Percentiles rank a stretch among this genome's conserved stretches.
Conservation (phyloP, 2,797 vertebrate genomes). For the Moxostoma hubbsi region DNA sequence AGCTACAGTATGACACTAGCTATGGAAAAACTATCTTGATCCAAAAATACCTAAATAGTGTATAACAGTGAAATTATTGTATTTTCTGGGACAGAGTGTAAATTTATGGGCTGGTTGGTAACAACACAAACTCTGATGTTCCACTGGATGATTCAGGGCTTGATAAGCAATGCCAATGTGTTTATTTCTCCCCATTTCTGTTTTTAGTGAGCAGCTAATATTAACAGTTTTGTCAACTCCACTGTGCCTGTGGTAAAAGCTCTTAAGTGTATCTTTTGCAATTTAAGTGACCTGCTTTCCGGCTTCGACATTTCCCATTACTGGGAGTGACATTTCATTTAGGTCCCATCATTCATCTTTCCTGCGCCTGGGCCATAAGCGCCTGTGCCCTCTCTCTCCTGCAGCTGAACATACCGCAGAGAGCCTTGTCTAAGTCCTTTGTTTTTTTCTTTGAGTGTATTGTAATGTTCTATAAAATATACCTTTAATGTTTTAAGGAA, state of each 20-base stretch:
- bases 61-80: neutral
- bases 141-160: constrained; percentile 36
- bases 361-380: constrained; percentile 49
- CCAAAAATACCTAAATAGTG: neutral
- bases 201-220: constrained; percentile 71
- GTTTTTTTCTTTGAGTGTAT: neutral
- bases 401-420: constrained; percentile 17
- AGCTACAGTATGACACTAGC: neutral
- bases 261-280: constrained; percentile 79
- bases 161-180: constrained; percentile 16
- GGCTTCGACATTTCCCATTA: constrained; percentile 76
- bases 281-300: constrained; percentile 80
- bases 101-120: constrained; percentile 27
- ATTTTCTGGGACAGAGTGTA: constrained; percentile 1
- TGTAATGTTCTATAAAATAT: neutral
- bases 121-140: constrained; percentile 13
- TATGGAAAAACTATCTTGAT: neutral
- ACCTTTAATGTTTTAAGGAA: neutral
- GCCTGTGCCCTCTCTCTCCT: constrained; percentile 26
- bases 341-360: constrained; percentile 77
- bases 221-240: constrained; percentile 76
- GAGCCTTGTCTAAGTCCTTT: neutral
- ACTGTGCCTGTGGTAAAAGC: constrained; percentile 68
- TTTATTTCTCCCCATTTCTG: constrained; percentile 56
- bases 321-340: constrained; percentile 81